Percentiles rank a stretch among this genome's conserved stretches.
phyloP scores from a whole-genome alignment of 1,140 invertebrate species.

The Papilio glaucus region DNA sequence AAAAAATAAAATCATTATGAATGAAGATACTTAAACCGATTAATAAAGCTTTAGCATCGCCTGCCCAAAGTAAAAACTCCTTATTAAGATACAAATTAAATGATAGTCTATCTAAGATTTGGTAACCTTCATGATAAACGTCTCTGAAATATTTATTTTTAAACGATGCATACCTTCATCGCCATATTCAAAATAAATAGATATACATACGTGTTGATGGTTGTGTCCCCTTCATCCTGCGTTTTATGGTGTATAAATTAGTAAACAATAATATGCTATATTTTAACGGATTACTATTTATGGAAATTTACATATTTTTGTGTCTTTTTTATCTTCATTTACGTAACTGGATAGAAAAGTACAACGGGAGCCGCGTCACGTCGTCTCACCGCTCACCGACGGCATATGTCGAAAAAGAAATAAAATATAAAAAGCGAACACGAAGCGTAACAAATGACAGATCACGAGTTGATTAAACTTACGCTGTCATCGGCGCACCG shows the following conservation, averaged over 20 bases:
- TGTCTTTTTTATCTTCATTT: not conserved
- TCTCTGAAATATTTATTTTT: too few species aligned
- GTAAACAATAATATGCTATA: too few species aligned
- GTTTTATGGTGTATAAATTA: too few species aligned
- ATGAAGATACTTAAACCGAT: not conserved
- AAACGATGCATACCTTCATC: too few species aligned
- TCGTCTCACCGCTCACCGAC: conserved; percentile 10
- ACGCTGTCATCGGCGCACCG: conserved; percentile 57
- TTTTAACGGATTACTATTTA: not conserved
- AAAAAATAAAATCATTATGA: too few species aligned
- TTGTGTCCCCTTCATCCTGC: too few species aligned
- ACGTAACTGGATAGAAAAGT: conserved; percentile 17
- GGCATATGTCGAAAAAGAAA: conserved; percentile 52
- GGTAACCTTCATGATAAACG: too few species aligned
- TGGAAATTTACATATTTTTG: not conserved
- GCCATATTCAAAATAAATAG: too few species aligned
- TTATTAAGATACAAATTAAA: not conserved
- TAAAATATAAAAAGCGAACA: conserved; percentile 40
- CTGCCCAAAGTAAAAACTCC: not conserved
- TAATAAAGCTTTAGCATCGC: not conserved
- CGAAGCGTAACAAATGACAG: conserved; percentile 70
- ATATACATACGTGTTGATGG: too few species aligned
- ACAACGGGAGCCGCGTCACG: conserved; percentile 38
- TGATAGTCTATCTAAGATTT: not conserved
- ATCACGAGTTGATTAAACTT: conserved; percentile 69